Evolutionary conservation across 2,888 invertebrate species (phyloP).

Genomic region (Leucozona laternaria): DNA sequence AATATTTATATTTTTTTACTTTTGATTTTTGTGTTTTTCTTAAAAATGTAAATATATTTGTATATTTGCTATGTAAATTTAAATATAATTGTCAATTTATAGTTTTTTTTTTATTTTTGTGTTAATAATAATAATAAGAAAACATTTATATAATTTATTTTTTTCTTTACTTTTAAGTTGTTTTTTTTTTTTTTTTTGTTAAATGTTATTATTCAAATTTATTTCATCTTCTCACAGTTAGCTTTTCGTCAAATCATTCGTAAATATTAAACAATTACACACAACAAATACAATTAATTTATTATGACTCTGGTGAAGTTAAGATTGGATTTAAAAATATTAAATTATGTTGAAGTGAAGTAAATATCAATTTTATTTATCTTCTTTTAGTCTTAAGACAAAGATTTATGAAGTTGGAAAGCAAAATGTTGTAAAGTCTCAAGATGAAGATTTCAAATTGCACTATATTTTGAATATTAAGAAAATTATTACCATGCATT

Average conservation of each 20-base stretch:
- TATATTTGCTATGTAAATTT: slow-evolving; percentile 71
- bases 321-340: background rate
- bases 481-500: too few relatives aligned
- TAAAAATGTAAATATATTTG: slow-evolving; percentile 68
- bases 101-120: slow-evolving; percentile 13
- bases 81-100: slow-evolving; percentile 48
- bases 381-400: background rate
- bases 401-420: background rate
- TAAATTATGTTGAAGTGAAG: background rate
- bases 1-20: slow-evolving; percentile 17
- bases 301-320: slow-evolving; percentile 15
- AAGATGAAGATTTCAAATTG: too few relatives aligned
- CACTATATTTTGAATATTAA: too few relatives aligned
- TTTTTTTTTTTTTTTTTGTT: background rate
- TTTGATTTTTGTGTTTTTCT: slow-evolving; percentile 29
- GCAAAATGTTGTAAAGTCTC: too few relatives aligned
- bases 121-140: slow-evolving; percentile 29
- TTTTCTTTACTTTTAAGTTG: slow-evolving; percentile 17
- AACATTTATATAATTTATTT: slow-evolving; percentile 42
- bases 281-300: slow-evolving; percentile 3
- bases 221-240: slow-evolving; percentile 69
- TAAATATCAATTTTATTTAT: background rate
- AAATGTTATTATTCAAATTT: slow-evolving; percentile 24
- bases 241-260: slow-evolving; percentile 55
- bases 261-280: slow-evolving; percentile 19